A percentile compares a stretch with the other conserved stretches of the same genome.
Evolutionary conservation across 2,113 vertebrate genomes (phyloP).

Genomic region (Coptodon rendalli): DNA sequence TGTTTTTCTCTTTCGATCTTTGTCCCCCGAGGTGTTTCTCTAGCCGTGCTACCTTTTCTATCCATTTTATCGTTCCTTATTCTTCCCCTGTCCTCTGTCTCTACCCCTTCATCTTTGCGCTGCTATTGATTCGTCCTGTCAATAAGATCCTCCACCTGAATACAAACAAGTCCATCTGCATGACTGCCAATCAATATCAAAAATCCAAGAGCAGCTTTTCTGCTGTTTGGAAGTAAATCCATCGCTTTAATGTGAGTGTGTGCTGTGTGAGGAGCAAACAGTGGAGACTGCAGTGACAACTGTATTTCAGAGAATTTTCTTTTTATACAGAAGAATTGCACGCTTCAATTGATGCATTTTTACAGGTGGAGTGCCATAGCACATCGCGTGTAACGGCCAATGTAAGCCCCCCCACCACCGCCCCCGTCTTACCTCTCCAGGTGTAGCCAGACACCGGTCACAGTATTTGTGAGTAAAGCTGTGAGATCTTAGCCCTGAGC

Average conservation of each 20-base stretch:
- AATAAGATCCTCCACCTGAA: slow-evolving; percentile 37
- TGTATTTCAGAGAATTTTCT: neutral
- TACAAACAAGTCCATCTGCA: slow-evolving; percentile 50
- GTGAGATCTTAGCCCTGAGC: slow-evolving; percentile 6
- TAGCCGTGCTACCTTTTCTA: neutral
- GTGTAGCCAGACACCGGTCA: neutral
- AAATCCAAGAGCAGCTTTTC: neutral
- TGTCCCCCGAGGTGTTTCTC: neutral
- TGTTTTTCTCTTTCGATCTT: neutral
- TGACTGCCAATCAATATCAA: slow-evolving; percentile 24
- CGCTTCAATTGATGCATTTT: neutral
- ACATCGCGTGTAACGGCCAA: neutral
- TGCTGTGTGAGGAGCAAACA: neutral
- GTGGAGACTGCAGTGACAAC: neutral
- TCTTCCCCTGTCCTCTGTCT: slow-evolving; percentile 1
- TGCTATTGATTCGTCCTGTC: slow-evolving; percentile 43
- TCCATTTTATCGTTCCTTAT: neutral
- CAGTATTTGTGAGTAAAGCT: slow-evolving; percentile 2
- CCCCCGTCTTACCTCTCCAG: neutral
- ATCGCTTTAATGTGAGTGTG: neutral
- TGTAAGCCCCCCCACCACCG: neutral
- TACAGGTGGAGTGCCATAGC: neutral
- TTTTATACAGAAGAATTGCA: neutral
- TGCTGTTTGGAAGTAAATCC: neutral
- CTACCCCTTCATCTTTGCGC: slow-evolving; percentile 21